Conservation (phyloP, 2,888 invertebrate genomes). For the Plebejus argus region DNA sequence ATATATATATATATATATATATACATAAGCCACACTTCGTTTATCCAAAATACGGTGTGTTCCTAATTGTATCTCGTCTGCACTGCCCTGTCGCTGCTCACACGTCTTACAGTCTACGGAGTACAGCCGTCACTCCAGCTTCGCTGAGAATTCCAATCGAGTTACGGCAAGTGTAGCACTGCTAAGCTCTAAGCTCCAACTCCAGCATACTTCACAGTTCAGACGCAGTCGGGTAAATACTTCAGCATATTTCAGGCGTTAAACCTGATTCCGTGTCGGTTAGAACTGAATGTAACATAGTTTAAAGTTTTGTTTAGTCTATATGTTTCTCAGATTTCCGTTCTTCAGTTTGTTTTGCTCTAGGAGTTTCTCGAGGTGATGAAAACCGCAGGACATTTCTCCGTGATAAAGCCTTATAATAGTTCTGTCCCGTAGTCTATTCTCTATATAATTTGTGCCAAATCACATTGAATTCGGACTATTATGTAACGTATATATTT, state of each 20-base stretch:
- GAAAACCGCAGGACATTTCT: too few species aligned
- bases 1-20: too few species aligned
- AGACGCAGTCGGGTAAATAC: not conserved
- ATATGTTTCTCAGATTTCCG: not conserved
- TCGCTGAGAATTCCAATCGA: not conserved
- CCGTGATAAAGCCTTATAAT: too few species aligned
- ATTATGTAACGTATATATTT: too few species aligned
- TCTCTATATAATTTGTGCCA: too few species aligned
- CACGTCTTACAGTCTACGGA: not conserved
- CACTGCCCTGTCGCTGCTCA: not conserved
- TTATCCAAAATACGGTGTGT: not conserved
- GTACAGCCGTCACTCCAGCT: not conserved
- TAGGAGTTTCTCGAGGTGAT: too few species aligned
- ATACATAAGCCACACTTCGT: too few species aligned
- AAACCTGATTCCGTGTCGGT: not conserved
- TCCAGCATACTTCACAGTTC: not conserved
- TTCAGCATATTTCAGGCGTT: not conserved
- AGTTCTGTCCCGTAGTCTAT: too few species aligned
- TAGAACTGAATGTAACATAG: not conserved
- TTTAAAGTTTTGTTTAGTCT: not conserved
- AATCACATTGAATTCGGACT: too few species aligned
- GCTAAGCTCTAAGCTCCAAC: not conserved
- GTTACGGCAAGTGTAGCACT: conserved; percentile 1
- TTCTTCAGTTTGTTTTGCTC: not conserved
- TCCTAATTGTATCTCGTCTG: not conserved